Evolutionary conservation across 2,888 invertebrate species (phyloP).

Genomic region (Willowsia nigromaculata): DNA sequence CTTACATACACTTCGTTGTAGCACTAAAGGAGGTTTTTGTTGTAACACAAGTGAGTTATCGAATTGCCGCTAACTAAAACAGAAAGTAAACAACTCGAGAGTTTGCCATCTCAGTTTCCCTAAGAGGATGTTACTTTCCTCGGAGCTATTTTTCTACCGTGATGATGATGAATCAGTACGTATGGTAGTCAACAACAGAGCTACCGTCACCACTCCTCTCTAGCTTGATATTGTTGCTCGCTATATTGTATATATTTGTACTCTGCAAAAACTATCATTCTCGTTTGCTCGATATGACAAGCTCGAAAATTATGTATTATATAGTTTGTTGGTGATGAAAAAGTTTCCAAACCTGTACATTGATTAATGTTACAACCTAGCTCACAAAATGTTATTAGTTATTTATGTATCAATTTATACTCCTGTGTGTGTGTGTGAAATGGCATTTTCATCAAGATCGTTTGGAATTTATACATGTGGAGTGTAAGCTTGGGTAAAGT

Average conservation of each 20-base stretch:
- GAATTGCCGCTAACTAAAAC: slow-evolving; percentile 59
- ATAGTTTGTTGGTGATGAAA: not conserved
- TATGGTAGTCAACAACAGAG: not conserved
- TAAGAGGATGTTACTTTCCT: slow-evolving; percentile 54
- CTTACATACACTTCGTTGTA: slow-evolving; percentile 20
- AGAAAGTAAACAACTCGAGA: slow-evolving; percentile 64
- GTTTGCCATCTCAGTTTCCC: slow-evolving; percentile 62
- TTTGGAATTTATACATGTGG: not conserved
- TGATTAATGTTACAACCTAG: not conserved
- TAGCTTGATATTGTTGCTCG: not conserved
- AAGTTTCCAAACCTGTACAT: slow-evolving; percentile 16
- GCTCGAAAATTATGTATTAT: not conserved
- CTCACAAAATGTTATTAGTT: not conserved
- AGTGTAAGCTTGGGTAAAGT: not conserved
- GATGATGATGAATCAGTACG: slow-evolving; percentile 24
- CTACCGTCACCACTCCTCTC: not conserved
- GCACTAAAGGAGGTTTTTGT: slow-evolving; percentile 30
- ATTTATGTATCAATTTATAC: not conserved
- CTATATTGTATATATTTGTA: not conserved
- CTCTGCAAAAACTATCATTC: not conserved
- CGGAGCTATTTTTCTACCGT: slow-evolving; percentile 46
- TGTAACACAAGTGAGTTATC: slow-evolving; percentile 39
- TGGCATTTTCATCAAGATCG: not conserved
- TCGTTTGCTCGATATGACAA: not conserved
- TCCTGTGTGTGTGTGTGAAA: not conserved